Base-by-base conservation (phyloP, 2,888 invertebrate species). In the Ormyrus pomaceus region DNA sequence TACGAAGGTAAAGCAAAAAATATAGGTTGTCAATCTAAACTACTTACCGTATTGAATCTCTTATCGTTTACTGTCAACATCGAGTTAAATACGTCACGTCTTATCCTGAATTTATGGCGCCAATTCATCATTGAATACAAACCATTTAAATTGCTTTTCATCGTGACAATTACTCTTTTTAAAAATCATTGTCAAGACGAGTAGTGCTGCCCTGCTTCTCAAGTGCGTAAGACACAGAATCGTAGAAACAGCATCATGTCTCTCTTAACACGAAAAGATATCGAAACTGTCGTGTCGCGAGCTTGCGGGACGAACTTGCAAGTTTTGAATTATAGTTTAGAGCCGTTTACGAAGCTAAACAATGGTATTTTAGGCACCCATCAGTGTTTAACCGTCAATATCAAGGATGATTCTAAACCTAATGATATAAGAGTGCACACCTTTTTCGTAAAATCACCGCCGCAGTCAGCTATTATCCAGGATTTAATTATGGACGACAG, bases 361-460 rank as follows among this genome's bases (percentile, higher is more conserved):
- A 75, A 87, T 0, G 90, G 89, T 34, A 87, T 84, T 68, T 84
- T 89, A 0, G 87, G 88, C 5, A 84, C 87, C 5, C 87, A 89
- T 77, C 80, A 83, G 8, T 84, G 83, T 13, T 80, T 89, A 0
- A 72, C 61, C 6, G 83, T 89, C 6, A 83, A 79, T 2, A 71
- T 81, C 0, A 13, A 77, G 45, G 1, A 62, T 19, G 82, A 76
- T 50, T n/a, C 13, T 0, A 53, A 56, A 3, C 19, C 51, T 11
- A 46, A 59, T 4, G 50, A 68, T 45, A 34, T 19, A 5, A 34
- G 11, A 9, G 10, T 51, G 0, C 10, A 64, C 6, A 59, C 8
- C 9, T 77, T 70, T 10, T 81, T 81, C 19, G 48, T 81, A 0
- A 81, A 81, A 55, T 53, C 70, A 0, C 58, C 10, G 46, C 77